Evolutionary conservation across 2,797 vertebrate species (phyloP), one percentile per base, ranked within the genome.

Genomic region (Syngnathus rostellatus): DNA sequence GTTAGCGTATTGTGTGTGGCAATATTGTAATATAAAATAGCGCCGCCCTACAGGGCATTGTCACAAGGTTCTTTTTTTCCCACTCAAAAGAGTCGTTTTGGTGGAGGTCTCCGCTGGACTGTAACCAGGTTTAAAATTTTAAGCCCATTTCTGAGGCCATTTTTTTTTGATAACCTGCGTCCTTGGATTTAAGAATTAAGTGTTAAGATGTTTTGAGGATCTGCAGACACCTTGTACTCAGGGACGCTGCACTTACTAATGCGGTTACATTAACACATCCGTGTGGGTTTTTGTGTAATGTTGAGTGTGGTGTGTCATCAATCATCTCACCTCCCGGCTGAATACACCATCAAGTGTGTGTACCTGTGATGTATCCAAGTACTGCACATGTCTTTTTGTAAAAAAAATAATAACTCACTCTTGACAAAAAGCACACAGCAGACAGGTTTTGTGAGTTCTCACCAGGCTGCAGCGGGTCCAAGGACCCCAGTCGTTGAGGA

Each of bases 401-500:
- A 76, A 67, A 75, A 68, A 77, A 63, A 69, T 51, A 21, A 8
- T 2, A n/a, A 72, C 67, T 67, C 55, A 68, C 72, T 73, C 39
- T 57, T 73, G 76, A 77, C 74, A 67, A 57, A 74, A 43, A 71
- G 63, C 3, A 31, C 31, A 31, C 31, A 31, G 31, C 31, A 31
- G 31, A 71, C 72, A 66, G 71, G 65, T 67, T 38, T 21, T 62
- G 59, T 40, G 58, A 31, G 65, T n/a, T 68, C 93, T 94, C 88
- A 98, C 97, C 94, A 96, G 85, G 74, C 88, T 89, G 84, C 97
- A 99, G 25, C 61, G 87, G 76, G 91, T 95, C 97, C 97, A 99
- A 0, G 88, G 64, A 41, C 93, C 92, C 97, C 97, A 99, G 79
- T 98, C 95, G 0, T 94, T 95, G 67, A 94, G 91, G 40, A 98